phyloP scores from a whole-genome alignment of 2,113 vertebrate genomes.

The Grallaria varia region DNA sequence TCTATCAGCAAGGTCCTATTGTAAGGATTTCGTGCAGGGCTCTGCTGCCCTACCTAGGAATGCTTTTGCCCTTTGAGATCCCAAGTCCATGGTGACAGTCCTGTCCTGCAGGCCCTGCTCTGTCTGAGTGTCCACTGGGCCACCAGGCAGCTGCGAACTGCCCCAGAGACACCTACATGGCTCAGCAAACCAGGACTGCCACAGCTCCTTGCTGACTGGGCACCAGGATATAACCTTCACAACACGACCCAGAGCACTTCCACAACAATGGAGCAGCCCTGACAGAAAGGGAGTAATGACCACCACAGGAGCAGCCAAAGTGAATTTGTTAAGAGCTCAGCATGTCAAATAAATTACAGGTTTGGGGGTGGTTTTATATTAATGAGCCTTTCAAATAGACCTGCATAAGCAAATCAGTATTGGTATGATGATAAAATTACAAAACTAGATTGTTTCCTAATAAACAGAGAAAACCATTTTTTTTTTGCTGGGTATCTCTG shows the following conservation, averaged over 20 bases:
- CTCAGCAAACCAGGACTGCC: neutral
- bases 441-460: neutral
- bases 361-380: neutral
- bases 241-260: neutral
- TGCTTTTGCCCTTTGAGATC: neutral
- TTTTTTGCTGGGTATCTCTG: neutral
- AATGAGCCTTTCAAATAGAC: neutral
- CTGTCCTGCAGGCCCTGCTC: neutral
- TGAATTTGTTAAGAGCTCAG: neutral
- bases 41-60: neutral
- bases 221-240: neutral
- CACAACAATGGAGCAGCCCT: neutral
- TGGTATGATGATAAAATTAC: neutral
- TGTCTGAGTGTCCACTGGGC: neutral
- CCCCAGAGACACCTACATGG: neutral
- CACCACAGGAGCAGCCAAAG: neutral
- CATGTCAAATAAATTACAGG: neutral
- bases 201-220: neutral
- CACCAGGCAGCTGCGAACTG: neutral
- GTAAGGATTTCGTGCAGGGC: neutral
- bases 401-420: neutral
- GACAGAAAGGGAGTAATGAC: neutral
- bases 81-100: rapidly evolving
- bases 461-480: neutral
- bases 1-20: rapidly evolving